Evolutionary conservation across 2,113 vertebrate genomes (phyloP).

Genomic region (Leptobrachium ailaonicum): DNA sequence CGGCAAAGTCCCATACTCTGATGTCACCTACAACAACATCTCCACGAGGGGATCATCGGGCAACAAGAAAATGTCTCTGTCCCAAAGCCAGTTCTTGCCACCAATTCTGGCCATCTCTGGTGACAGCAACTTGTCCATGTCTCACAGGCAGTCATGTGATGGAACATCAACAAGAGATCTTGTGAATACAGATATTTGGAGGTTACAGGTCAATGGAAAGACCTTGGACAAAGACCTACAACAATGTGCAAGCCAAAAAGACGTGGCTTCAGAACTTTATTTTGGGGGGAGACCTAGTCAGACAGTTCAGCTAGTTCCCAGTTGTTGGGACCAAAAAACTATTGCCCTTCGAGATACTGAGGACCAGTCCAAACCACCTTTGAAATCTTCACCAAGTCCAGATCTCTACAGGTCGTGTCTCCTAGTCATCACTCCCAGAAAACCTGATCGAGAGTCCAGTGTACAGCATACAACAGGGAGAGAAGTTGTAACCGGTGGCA

Average conservation of each 20-base stretch:
- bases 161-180: neutral
- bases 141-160: neutral
- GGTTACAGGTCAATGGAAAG: neutral
- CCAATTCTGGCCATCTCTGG: slow-evolving; percentile 5
- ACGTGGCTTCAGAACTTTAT: neutral
- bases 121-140: neutral
- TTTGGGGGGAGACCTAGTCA: neutral
- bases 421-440: slow-evolving; percentile 7
- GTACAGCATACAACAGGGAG: neutral
- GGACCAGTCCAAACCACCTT: neutral
- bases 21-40: neutral
- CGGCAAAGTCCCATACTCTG: slow-evolving; percentile 1
- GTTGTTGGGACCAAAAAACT: slow-evolving; percentile 12
- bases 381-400: neutral
- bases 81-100: slow-evolving; percentile 34
- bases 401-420: slow-evolving; percentile 21
- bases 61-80: slow-evolving; percentile 3
- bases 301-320: neutral
- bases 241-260: neutral
- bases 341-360: neutral
- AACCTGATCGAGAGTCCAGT: neutral
- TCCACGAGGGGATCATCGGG: neutral
- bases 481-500: neutral
- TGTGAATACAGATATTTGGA: neutral
- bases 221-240: slow-evolving; percentile 15